Evolutionary conservation across 1,140 invertebrate species (phyloP).

Genomic region (Magallana gigas): DNA sequence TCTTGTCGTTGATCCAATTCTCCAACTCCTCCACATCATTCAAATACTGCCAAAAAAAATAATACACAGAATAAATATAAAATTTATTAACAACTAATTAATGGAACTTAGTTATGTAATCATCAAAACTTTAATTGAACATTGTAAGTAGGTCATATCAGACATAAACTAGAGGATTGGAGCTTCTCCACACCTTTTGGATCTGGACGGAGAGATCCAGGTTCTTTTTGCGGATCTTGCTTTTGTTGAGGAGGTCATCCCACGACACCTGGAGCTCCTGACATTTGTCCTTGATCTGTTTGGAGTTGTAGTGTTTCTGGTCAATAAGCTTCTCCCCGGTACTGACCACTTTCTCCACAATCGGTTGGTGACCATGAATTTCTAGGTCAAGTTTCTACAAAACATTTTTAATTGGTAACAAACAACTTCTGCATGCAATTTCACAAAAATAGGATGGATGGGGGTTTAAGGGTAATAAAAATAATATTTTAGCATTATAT

Average conservation of each 20-base stretch:
- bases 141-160: not conserved
- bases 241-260: conserved; percentile 88
- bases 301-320: conserved; percentile 95
- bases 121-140: not conserved
- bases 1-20: conserved; percentile 99
- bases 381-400: conserved; percentile 90
- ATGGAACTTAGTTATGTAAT: too few species aligned
- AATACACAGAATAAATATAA: not conserved
- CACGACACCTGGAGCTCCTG: conserved; percentile 90
- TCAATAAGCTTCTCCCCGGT: conserved; percentile 94
- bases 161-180: not conserved
- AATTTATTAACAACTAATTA: not conserved
- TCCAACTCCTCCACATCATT: conserved; percentile 99
- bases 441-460: too few species aligned
- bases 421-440: too few species aligned
- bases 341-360: conserved; percentile 95
- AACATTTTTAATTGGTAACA: too few species aligned
- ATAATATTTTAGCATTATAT: too few species aligned
- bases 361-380: conserved; percentile 91
- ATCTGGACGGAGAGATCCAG: conserved; percentile 92
- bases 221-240: conserved; percentile 86
- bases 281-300: conserved; percentile 90
- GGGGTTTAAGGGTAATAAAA: too few species aligned
- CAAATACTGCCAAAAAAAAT: conserved; percentile 89
- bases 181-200: conserved; percentile 84